These are phyloP conservation scores for Drosophila mulleri DNA, from an alignment of 2,888 invertebrate genomes.

Conservation along the genomic window DNA sequence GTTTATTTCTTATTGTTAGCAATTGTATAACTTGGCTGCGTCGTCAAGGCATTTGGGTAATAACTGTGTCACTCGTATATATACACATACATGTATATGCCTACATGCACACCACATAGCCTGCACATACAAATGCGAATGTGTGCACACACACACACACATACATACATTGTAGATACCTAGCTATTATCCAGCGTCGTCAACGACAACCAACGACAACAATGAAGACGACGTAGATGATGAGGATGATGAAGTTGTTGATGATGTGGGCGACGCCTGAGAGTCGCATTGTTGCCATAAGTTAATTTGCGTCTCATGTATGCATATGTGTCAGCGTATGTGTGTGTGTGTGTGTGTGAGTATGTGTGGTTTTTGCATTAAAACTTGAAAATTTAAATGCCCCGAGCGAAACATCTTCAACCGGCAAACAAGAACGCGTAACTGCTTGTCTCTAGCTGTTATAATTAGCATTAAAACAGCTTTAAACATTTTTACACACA, in stretches of 20 bases:
- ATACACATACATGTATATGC: constrained; percentile 1
- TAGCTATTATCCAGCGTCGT: constrained; percentile 67
- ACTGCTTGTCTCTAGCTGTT: constrained; percentile 37
- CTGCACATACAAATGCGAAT: too few species aligned
- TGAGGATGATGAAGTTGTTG: constrained; percentile 38
- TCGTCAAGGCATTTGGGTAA: constrained; percentile 70
- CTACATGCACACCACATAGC: constrained; percentile 13
- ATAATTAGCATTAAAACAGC: constrained; percentile 72
- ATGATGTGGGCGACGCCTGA: constrained; percentile 52
- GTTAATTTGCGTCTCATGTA: constrained; percentile 75
- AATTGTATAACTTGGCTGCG: constrained; percentile 48
- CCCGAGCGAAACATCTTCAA: constrained; percentile 67
- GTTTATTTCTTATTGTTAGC: constrained; percentile 37
- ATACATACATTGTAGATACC: constrained; percentile 33
- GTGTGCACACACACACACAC: constrained; percentile 29
- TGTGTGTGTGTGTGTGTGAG: constrained; percentile 13
- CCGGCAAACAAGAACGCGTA: constrained; percentile 39
- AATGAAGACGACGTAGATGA: constrained; percentile 54
- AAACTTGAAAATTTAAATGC: constrained; percentile 79
- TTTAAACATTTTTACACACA: constrained; percentile 56
- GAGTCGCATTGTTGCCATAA: constrained; percentile 71
- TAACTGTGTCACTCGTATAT: constrained; percentile 66
- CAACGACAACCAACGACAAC: constrained; percentile 74
- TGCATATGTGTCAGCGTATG: constrained; percentile 67
- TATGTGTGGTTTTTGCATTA: constrained; percentile 66